A percentile compares a stretch with the other conserved stretches of the same genome.
These are phyloP conservation scores for Aphrocallistes beatrix DNA, from an alignment of 37 sponge, comb jelly and placozoan genomes.

Conservation along the genomic window DNA sequence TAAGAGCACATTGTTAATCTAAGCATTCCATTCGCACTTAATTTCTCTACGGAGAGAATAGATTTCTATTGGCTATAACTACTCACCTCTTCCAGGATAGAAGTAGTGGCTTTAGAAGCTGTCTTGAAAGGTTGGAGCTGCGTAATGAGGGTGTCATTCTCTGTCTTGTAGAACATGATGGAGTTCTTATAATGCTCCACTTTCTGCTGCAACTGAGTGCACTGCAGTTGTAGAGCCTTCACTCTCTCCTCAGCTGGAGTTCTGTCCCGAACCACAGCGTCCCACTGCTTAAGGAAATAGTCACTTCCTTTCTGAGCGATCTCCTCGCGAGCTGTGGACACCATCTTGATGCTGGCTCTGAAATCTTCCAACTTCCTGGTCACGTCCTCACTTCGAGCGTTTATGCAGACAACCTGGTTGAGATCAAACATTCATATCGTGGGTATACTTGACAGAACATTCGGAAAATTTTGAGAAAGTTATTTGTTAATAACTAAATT, in stretches of 20 bases:
- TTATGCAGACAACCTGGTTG: not conserved
- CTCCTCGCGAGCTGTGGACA: not conserved
- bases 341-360: slow-evolving; percentile 4
- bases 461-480: too few relatives aligned
- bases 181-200: slow-evolving; percentile 13
- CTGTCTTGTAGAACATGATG: slow-evolving; percentile 14
- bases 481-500: too few relatives aligned
- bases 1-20: too few relatives aligned
- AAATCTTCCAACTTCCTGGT: not conserved
- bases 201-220: not conserved
- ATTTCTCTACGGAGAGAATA: too few relatives aligned
- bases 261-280: not conserved
- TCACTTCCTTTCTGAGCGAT: not conserved
- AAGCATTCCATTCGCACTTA: too few relatives aligned
- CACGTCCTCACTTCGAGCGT: not conserved
- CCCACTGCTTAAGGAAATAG: not conserved
- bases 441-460: too few relatives aligned
- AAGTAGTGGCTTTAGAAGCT: not conserved
- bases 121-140: slow-evolving; percentile 4
- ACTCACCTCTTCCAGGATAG: not conserved
- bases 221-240: not conserved
- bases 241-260: not conserved
- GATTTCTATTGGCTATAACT: too few relatives aligned
- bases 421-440: too few relatives aligned
- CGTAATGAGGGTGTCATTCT: not conserved